Evolutionary conservation across 2,888 invertebrate species (phyloP).

Genomic region (Phasia obesa): DNA sequence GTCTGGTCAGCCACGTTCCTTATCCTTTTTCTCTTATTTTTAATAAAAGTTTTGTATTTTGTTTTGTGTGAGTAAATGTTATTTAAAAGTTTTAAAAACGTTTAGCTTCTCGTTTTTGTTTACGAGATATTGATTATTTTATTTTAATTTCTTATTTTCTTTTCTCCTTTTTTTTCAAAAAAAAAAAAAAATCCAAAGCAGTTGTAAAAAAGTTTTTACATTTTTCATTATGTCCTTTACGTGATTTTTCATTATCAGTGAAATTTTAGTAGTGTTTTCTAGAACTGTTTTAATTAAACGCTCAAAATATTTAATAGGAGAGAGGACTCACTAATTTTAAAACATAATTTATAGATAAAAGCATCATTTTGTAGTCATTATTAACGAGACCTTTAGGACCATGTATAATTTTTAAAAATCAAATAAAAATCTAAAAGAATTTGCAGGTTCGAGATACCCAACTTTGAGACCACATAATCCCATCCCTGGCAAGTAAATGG

Average conservation of each 20-base stretch:
- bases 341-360: too few species aligned
- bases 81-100: constrained; percentile 42
- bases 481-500: too few species aligned
- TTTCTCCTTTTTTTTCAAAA: not conserved
- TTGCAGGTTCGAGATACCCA: too few species aligned
- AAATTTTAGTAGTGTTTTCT: not conserved
- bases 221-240: constrained; percentile 33
- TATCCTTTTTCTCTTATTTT: constrained; percentile 22
- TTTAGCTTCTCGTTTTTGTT: constrained; percentile 35
- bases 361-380: too few species aligned
- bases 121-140: constrained; percentile 44
- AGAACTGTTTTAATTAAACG: not conserved
- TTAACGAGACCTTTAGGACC: too few species aligned
- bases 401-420: too few species aligned
- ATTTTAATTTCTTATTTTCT: constrained; percentile 2
- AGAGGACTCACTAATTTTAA: too few species aligned
- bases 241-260: constrained; percentile 19
- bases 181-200: not conserved
- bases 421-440: too few species aligned
- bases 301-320: too few species aligned
- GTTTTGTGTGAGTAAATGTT: constrained; percentile 31
- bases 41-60: constrained; percentile 1
- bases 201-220: constrained; percentile 22
- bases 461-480: too few species aligned
- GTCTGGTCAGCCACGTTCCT: constrained; percentile 17